Conservation (phyloP, 53 echinoderm and acorn worm genomes). For the Luidia sarsii region DNA sequence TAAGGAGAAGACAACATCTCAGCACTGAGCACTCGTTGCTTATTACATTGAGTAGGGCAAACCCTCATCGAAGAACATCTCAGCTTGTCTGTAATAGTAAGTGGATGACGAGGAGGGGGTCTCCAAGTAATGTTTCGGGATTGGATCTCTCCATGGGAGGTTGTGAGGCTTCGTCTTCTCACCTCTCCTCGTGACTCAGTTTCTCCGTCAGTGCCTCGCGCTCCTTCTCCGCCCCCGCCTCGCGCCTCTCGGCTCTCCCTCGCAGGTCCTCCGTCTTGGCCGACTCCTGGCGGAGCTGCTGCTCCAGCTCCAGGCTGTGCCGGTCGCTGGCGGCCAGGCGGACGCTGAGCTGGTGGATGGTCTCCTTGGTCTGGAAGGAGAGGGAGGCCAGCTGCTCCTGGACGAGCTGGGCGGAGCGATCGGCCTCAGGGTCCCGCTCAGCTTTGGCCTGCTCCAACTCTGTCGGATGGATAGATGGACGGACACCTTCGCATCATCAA, state of each 20-base stretch:
- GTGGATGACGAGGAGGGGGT: too few relatives aligned
- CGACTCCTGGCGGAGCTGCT: conserved; percentile 4
- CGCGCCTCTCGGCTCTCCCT: conserved; percentile 2
- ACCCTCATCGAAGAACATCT: too few relatives aligned
- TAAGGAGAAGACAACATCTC: too few relatives aligned
- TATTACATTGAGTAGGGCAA: too few relatives aligned
- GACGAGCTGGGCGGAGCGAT: not conserved
- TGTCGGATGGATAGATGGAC: too few relatives aligned
- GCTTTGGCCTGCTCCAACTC: conserved; percentile 17
- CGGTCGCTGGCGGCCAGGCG: not conserved
- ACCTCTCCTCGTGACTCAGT: conserved; percentile 22
- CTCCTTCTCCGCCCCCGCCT: not conserved
- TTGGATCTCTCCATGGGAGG: too few relatives aligned
- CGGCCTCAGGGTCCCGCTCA: not conserved
- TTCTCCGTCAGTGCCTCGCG: not conserved
- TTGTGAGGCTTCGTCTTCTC: too few relatives aligned
- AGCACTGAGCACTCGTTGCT: too few relatives aligned
- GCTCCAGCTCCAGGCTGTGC: not conserved
- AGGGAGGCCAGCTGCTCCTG: conserved; percentile 19
- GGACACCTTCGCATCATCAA: too few relatives aligned
- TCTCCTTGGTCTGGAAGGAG: conserved; percentile 43
- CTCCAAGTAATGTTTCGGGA: too few relatives aligned
- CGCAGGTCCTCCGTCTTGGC: not conserved
- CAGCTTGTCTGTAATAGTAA: too few relatives aligned
- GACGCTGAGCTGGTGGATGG: conserved; percentile 27